Base-by-base conservation (phyloP, 2,888 invertebrate genomes). In the Xestia rhomboidea region DNA sequence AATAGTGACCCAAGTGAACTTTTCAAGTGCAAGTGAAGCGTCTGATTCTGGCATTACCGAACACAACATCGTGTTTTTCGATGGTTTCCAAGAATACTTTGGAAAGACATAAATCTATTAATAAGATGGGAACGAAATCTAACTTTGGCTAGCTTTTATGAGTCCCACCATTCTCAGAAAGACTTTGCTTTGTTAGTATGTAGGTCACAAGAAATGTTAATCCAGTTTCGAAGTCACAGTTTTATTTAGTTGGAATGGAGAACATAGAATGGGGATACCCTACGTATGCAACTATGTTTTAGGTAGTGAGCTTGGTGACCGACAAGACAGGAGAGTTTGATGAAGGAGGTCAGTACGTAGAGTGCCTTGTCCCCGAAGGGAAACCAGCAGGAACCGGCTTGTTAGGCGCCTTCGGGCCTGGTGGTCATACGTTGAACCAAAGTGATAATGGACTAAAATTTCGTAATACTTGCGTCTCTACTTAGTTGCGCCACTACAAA, bases 171-270 rank as follows among this genome's bases (percentile, higher is more conserved):
- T 63, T 70, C 84, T 46, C 8, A 34, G 79, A 57, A 67, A 78
- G 24, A 34, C 34, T 38, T 66, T 54, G 67, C 62, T 79, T 68
- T 82, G 62, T 77, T 24, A 63, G 1, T 49, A 77, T 79, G 24
- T 77, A 82, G 79, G 79, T 79, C 79, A 77, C 46, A 64, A 63
- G 68, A 68, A 82, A 77, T 77, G 67, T 64, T 60, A 66, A 81
- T 82, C 77, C 41, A 30, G 82, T 79, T 68, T 54, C 68, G 10
- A 63, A 82, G 62, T 82, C 62, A 51, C 2, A 34, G 15, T 76
- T 77, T 77, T 54, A 64, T 64, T 57, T 49, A 21, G n/a, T 41
- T 75, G 34, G 15, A 49, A 49, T n/a, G 75, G 46, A 21, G 15
- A 6, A 38, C 18, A 21, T 21, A 6, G 0, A 21, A 44, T n/a